Base-by-base conservation (phyloP, 2,888 invertebrate genomes). In the Cyrtodaria siliqua region DNA sequence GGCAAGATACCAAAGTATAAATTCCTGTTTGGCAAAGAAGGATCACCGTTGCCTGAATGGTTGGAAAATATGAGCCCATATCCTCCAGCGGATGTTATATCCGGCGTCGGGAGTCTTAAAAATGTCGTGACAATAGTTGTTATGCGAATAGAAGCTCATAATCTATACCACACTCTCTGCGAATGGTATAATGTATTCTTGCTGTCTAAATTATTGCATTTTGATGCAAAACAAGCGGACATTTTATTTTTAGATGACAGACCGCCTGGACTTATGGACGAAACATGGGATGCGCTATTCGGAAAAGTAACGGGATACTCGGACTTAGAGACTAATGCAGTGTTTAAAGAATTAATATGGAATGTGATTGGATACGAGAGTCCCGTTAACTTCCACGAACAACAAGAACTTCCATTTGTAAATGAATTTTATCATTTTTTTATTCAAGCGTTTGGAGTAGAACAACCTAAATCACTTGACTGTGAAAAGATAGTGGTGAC, bases 301-400 rank as follows among this genome's bases (percentile, higher is more conserved):
- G 72, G 66, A 18, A 53, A 68, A 29, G 62, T 81, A 2, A 44
- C 20, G 1, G 68, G 69, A 20, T 66, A 72, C 53, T 56, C 56
- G 1, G 62, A 74, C 6, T 29, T 78, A 6, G 42, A 59, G 9
- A 42, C 50, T 20, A 29, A 53, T 47, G 24, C 57, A 20, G 59
- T 78, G 8, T 81, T 68, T 56, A 61, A 53, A 44, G 64, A 53
- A 23, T 24, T 81, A 2, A 69, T 78, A n/a, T 78, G 77, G 81
- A 78, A 71, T 29, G 55, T 75, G 23, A 78, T 81, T 49, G 81
- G 81, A 0, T 81, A 81, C 49, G 77, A 81, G 50, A 81, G 81
- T 62, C 81, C 81, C 12, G n/a, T 78, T 16, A 78, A 78, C 29
- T 78, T 81, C 33, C 81, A 78, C 42, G 50, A 49, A 23, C 23